phyloP scores from a whole-genome alignment of 2,888 invertebrate species.

The Elegia similella region DNA sequence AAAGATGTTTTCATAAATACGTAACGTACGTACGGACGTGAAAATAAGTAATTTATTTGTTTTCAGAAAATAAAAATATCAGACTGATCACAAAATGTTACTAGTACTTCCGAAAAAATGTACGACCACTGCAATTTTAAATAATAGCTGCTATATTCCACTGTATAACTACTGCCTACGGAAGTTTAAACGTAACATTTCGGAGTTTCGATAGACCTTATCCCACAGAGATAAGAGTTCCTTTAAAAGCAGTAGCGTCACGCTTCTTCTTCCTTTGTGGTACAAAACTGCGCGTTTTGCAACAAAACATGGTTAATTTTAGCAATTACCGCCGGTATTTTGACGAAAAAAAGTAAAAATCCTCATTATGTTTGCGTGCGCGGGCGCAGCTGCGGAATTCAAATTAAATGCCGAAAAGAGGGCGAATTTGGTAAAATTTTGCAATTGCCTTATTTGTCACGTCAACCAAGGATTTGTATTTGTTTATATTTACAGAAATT shows the following conservation, averaged over 20 bases:
- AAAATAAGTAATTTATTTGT: background rate
- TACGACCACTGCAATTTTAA: conserved; percentile 1
- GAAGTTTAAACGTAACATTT: background rate
- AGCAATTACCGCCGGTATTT: conserved; percentile 7
- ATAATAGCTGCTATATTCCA: background rate
- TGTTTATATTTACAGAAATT: no score
- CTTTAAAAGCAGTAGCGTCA: background rate
- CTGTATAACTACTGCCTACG: background rate
- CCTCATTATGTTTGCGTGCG: conserved; percentile 11
- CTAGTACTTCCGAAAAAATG: conserved; percentile 17
- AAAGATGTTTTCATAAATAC: no score
- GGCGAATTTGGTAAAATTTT: background rate
- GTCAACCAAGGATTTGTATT: background rate
- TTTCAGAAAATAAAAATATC: background rate
- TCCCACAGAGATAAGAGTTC: background rate
- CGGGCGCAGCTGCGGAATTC: conserved; percentile 4
- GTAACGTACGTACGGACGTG: no score
- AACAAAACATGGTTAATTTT: conserved; percentile 10
- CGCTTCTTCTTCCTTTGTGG: background rate
- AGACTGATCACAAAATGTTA: background rate
- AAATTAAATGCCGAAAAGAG: background rate
- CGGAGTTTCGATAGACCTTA: background rate
- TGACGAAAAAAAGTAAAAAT: background rate
- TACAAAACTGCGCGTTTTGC: background rate
- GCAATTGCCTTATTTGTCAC: background rate